Conservation (phyloP, 2,797 vertebrate genomes). For the Enteromius afrohamiltoni region DNA sequence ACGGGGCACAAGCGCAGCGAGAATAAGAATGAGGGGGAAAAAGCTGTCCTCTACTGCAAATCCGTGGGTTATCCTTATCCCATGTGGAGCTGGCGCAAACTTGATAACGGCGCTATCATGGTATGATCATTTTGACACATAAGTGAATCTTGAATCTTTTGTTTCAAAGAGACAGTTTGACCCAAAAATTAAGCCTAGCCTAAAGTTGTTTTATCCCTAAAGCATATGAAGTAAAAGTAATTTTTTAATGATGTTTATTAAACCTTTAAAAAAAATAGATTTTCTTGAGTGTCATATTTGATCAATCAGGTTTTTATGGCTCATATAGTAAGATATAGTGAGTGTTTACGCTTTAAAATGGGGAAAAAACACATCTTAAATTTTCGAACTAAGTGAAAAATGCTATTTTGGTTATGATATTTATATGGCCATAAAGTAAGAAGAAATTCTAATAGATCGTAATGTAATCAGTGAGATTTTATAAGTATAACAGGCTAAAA, state of each 20-base stretch:
- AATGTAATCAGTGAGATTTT: not conserved
- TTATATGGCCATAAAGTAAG: not conserved
- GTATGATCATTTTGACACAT: conserved; percentile 68
- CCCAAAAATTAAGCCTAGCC: not conserved
- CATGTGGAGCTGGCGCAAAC: conserved; percentile 90
- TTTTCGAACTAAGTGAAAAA: not conserved
- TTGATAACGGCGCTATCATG: conserved; percentile 76
- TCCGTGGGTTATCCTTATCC: conserved; percentile 93
- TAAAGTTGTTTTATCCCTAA: not conserved
- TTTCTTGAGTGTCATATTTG: not conserved
- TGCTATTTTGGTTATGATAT: not conserved
- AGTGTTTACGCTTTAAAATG: not conserved
- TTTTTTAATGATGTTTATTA: no score
- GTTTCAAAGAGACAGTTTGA: not conserved
- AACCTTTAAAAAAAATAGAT: no score
- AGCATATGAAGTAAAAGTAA: not conserved
- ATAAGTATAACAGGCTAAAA: not conserved
- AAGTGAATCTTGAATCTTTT: not conserved
- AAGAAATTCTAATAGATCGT: not conserved
- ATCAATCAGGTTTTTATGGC: not conserved
- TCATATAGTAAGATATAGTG: not conserved
- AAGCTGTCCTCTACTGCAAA: conserved; percentile 91
- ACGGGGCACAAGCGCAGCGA: conserved; percentile 95
- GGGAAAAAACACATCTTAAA: not conserved
- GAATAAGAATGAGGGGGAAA: conserved; percentile 95